Percentiles rank a stretch among this genome's conserved stretches.
phyloP scores from a whole-genome alignment of 1,140 invertebrate genomes.

The Lasaia peninsularis region DNA sequence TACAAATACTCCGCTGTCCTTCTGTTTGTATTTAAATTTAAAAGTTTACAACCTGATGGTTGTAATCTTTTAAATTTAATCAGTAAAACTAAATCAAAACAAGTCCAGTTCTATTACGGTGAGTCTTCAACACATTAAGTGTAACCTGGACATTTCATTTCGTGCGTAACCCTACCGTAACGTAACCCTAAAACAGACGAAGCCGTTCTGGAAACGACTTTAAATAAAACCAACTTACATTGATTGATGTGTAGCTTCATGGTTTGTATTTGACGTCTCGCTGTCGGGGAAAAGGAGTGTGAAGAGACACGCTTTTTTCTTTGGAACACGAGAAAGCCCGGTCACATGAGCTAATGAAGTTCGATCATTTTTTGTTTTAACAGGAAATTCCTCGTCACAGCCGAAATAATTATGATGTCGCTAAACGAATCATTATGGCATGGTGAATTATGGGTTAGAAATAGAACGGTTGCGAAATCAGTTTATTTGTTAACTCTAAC shows the following conservation, averaged over 20 bases:
- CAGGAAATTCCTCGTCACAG: conserved; percentile 40
- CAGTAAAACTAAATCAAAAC: no score
- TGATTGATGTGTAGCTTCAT: conserved; percentile 67
- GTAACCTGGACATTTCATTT: no score
- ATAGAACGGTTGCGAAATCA: neutral
- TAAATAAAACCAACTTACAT: conserved; percentile 57
- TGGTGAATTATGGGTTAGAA: conserved; percentile 7
- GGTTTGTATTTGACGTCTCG: conserved; percentile 61
- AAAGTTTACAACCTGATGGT: no score
- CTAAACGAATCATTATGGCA: conserved; percentile 14
- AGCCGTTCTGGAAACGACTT: conserved; percentile 35
- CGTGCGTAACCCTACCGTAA: no score
- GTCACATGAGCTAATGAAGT: conserved; percentile 60
- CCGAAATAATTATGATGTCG: conserved; percentile 29
- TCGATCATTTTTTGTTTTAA: conserved; percentile 41
- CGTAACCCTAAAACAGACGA: conserved; percentile 8
- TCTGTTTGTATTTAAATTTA: no score
- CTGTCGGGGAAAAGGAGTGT: conserved; percentile 60
- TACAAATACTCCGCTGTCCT: no score
- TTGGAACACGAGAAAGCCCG: conserved; percentile 43
- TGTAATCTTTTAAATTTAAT: no score
- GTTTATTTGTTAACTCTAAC: neutral
- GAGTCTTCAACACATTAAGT: no score
- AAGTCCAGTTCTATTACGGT: no score
- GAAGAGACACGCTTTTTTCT: conserved; percentile 52